phyloP scores from a whole-genome alignment of 2,113 vertebrate genomes.

The Taurulus bubalis region DNA sequence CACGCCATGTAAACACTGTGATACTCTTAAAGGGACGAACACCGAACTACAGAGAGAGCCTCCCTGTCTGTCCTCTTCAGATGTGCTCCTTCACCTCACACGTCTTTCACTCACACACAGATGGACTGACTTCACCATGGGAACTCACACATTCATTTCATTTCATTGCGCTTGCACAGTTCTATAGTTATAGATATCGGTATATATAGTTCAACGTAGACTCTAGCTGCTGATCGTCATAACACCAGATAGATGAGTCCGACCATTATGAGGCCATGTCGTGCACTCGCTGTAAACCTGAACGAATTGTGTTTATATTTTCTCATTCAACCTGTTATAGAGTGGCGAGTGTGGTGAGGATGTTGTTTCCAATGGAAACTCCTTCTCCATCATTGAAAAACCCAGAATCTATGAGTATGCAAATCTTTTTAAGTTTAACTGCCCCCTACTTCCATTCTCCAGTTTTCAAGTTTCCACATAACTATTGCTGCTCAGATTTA shows the following conservation, averaged over 20 bases:
- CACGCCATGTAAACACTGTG: constrained; percentile 71
- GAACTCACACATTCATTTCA: constrained; percentile 16
- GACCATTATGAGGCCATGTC: not conserved
- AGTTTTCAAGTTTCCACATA: not conserved
- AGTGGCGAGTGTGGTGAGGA: not conserved
- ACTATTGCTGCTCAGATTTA: not conserved
- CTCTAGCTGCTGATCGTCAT: not conserved
- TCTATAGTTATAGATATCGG: too few species aligned
- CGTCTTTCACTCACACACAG: constrained; percentile 9
- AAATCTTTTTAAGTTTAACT: not conserved
- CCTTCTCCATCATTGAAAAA: not conserved
- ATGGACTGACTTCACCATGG: constrained; percentile 9
- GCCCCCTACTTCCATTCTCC: not conserved
- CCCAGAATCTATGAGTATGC: not conserved
- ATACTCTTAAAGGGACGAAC: constrained; percentile 64
- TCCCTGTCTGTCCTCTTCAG: constrained; percentile 41
- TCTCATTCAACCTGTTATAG: not conserved
- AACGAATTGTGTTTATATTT: not conserved
- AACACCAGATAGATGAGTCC: not conserved
- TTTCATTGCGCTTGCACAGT: not conserved
- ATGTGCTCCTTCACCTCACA: constrained; percentile 52
- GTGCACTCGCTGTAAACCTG: not conserved
- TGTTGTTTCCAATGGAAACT: constrained; percentile 4
- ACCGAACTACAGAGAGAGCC: constrained; percentile 35
- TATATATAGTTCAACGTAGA: not conserved